phyloP scores from a whole-genome alignment of 2,888 invertebrate species.

The Eristalinus sepulchralis region DNA sequence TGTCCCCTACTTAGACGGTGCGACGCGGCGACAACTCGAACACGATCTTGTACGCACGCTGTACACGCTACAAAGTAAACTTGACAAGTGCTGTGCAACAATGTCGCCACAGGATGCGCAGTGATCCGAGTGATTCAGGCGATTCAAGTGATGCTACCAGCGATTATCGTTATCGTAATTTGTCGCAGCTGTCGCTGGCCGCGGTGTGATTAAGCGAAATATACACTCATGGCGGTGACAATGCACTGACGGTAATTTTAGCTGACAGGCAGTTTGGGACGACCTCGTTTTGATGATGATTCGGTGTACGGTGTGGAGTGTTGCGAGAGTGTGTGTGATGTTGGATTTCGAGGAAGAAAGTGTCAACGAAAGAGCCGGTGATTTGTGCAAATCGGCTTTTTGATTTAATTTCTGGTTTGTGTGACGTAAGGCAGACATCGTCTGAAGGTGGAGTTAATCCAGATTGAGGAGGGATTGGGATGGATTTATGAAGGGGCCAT shows the following conservation, averaged over 20 bases:
- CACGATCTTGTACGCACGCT: not conserved
- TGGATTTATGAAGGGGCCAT: no score
- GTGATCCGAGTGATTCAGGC: not conserved
- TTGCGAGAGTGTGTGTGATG: not conserved
- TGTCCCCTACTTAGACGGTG: not conserved
- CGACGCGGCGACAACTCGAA: not conserved
- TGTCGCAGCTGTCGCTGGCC: slow-evolving; percentile 23
- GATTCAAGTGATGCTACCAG: slow-evolving; percentile 1
- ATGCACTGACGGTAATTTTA: slow-evolving; percentile 29
- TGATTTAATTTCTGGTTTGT: not conserved
- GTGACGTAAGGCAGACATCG: not conserved
- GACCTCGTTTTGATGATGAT: slow-evolving; percentile 5
- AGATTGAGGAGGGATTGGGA: not conserved
- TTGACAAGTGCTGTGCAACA: slow-evolving; percentile 23
- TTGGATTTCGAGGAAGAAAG: not conserved
- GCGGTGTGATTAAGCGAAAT: slow-evolving; percentile 24
- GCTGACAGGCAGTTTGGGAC: slow-evolving; percentile 9
- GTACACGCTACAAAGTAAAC: slow-evolving; percentile 21
- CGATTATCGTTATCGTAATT: slow-evolving; percentile 54
- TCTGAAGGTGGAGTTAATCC: not conserved
- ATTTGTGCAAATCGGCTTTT: not conserved
- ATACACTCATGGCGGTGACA: slow-evolving; percentile 18
- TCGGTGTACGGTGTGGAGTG: not conserved
- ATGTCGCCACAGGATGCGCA: not conserved
- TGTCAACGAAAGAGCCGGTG: not conserved